Evolutionary conservation across 1,140 invertebrate genomes (phyloP), one percentile per base, ranked within the genome.

Genomic region (Pinna nobilis): DNA sequence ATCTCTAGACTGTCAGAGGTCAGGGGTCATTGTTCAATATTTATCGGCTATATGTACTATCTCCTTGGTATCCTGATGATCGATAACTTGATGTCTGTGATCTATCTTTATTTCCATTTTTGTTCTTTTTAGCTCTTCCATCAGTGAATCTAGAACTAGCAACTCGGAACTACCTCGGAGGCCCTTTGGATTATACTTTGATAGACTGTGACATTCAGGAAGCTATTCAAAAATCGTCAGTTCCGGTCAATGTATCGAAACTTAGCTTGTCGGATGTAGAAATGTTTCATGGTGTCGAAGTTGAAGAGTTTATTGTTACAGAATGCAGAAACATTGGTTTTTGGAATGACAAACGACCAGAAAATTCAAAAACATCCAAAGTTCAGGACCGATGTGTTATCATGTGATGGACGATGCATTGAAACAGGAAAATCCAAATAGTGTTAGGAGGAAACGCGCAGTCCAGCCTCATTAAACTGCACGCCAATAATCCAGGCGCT

Each of bases 91-190:
- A 9, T 44, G 39, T 44, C 39, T n/a, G 9, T 9, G n/a, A 9
- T n/a, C n/a, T 11, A 44, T 44, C 39, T 11, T 41, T 39, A n/a
- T 5, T 41, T 4, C 20, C 20, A 37, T 33, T 35, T 30, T 61
- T 18, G 32, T 51, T 69, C 15, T 35, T 82, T 81, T 41, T 79
- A 88, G 87, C 84, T 9, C 69, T 88, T 37, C 87, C 87, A 9
- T 73, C 76, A 5, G 81, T 87, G 11, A 83, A 84, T 55, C 73
- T 88, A 25, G 86, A 88, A 53, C 71, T 88, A 13, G 86, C 83
- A 0, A 88, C 87, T 6, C 69, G 82, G 44, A 86, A 88, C 72
- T 88, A 88, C 70, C 78, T 88, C 18, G 85, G 84, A 1, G 84
- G 82, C 5, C 77, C 84, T 13, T 67, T 88, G 11, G 83, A 86